Base-by-base conservation (phyloP, 2,888 invertebrate species). In the Zelleria hepariella region DNA sequence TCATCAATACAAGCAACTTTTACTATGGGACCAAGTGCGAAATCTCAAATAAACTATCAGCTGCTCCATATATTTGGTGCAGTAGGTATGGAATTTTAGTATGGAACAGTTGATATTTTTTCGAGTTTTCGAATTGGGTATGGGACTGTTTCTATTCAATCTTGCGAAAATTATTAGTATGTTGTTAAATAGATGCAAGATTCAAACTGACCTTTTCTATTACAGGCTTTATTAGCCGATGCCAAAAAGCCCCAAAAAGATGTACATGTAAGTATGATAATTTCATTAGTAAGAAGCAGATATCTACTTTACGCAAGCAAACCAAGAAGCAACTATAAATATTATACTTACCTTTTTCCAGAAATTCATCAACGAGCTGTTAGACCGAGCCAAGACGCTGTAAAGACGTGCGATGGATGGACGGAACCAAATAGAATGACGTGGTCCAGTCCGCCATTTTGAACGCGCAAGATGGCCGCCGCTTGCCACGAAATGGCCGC, bases 351-450 rank as follows among this genome's bases (percentile, higher is more conserved):
- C n/a, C n/a, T n/a, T 59, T 71, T 93, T 92, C 62, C 91, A 95
- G 95, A 96, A 95, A 93, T 96, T 96, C 86, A 95, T 96, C 81
- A 95, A 95, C 79, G 96, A 96, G 86, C 91, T 96, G 78, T 90
- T 96, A 84, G 95, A 95, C 81, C 94, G 95, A 84, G 95, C 95
- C 78, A 96, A 96, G 89, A 96, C 96, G 79, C 92, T 96, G 80
- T 95, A 94, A 74, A 65, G 64, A 10, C 8, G 27, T 5, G 21
- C 10, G 64, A 64, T 61, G 59, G 65, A 62, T 65, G 62, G 66
- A 67, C 65, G 69, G 69, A 74, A 68, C 67, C 69, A 68, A 74
- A 72, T 74, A 69, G 74, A 73, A 70, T 57, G 60, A 53, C 59
- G 57, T 48, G 57, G 21, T 55, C 25, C 23, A 47, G 24, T 57